phyloP scores from a whole-genome alignment of 2,113 vertebrate species.

The Pseudonaja textilis region DNA sequence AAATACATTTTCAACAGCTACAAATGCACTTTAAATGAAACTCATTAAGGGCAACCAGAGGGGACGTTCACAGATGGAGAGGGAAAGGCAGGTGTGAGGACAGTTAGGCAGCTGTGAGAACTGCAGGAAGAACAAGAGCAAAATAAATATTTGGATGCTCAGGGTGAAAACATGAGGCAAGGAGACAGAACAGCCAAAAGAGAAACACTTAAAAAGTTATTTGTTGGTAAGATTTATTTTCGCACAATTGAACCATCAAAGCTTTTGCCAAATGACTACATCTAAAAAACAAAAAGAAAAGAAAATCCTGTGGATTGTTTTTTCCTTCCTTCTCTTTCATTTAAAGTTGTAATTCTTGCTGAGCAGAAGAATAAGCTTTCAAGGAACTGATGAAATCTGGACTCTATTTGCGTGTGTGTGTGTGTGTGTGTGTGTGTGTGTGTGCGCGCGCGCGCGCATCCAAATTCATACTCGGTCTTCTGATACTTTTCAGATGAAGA shows the following conservation, averaged over 20 bases:
- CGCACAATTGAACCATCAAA: constrained; percentile 18
- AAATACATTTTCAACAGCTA: neutral
- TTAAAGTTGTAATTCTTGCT: constrained; percentile 22
- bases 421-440: neutral
- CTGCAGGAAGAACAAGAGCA: neutral
- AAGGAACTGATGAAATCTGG: constrained; percentile 2
- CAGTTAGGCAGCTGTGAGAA: neutral
- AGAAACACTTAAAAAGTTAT: constrained; percentile 17
- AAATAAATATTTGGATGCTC: constrained; percentile 24
- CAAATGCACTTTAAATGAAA: constrained; percentile 16
- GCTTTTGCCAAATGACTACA: constrained; percentile 9
- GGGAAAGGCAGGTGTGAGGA: constrained; percentile 17
- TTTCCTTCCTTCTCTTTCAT: neutral
- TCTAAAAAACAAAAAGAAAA: constrained; percentile 11
- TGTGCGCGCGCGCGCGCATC: neutral
- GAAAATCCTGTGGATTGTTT: neutral
- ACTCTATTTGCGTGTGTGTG: neutral
- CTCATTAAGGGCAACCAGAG: constrained; percentile 3
- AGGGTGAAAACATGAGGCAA: neutral
- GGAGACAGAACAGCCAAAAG: constrained; percentile 13
- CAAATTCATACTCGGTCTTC: neutral
- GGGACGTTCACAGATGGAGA: constrained; percentile 25
- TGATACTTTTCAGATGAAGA: constrained; percentile 29
- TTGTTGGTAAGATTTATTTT: constrained; percentile 24
- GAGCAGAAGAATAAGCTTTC: neutral